Conservation (phyloP, 2,113 vertebrate species). For the Otis tarda region DNA sequence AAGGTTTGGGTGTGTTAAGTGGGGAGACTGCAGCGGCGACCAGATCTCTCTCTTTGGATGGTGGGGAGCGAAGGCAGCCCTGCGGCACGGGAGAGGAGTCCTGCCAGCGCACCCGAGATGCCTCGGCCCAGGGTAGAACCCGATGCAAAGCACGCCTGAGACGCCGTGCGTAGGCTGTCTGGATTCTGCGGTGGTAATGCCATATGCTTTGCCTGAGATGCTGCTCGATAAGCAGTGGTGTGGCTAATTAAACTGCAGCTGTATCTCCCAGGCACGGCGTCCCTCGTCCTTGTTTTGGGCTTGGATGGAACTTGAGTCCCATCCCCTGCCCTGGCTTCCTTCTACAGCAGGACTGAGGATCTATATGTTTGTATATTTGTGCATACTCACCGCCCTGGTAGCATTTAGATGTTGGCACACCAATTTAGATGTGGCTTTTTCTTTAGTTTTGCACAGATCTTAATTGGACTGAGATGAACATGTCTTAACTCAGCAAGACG, state of each 20-base stretch:
- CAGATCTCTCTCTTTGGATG: neutral
- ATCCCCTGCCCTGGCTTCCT: neutral
- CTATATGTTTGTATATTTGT: neutral
- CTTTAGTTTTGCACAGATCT: neutral
- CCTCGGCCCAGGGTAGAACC: neutral
- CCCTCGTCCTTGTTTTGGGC: neutral
- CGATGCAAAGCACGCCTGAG: rapidly evolving
- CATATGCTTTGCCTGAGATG: neutral
- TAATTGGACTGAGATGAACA: neutral
- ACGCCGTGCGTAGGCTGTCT: rapidly evolving
- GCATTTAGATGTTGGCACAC: neutral
- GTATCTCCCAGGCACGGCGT: neutral
- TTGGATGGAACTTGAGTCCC: neutral
- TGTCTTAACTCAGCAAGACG: neutral
- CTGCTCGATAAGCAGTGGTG: neutral
- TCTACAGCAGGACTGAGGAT: neutral
- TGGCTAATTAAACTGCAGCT: neutral
- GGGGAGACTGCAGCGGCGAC: neutral
- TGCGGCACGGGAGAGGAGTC: neutral
- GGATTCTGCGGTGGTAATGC: neutral
- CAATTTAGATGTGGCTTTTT: neutral
- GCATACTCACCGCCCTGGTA: neutral
- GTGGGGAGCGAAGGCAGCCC: neutral
- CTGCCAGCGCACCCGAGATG: neutral
- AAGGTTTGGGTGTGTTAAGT: neutral